Evolutionary conservation across 2,888 invertebrate species (phyloP).

Genomic region (Choreutis nemorana): DNA sequence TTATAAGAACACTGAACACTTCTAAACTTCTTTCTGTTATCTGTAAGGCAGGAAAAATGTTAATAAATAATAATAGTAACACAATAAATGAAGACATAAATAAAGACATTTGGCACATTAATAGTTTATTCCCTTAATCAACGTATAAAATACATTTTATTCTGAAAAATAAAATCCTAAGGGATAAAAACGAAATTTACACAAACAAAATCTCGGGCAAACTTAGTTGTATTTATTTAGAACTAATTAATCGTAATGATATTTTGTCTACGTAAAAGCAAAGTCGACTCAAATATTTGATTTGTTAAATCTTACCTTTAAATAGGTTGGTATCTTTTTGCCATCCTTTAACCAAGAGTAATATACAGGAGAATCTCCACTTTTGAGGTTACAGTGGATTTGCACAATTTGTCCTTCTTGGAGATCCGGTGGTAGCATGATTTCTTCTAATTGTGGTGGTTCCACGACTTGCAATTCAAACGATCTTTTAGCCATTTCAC

Average conservation of each 20-base stretch:
- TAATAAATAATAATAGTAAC: no score
- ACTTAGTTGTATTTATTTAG: no score
- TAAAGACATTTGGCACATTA: no score
- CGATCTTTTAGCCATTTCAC: constrained; percentile 77
- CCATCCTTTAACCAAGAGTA: constrained; percentile 76
- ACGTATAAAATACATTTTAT: no score
- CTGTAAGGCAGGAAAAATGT: constrained; percentile 32
- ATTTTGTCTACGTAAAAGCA: no score
- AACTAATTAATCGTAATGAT: no score
- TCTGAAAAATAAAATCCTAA: no score
- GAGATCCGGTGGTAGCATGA: constrained; percentile 79
- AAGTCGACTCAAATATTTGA: no score
- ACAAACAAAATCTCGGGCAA: no score
- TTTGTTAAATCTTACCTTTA: constrained; percentile 69
- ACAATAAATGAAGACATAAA: no score
- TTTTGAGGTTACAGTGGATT: constrained; percentile 81
- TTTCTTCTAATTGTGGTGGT: constrained; percentile 85
- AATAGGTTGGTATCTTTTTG: constrained; percentile 67
- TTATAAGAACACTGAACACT: constrained; percentile 74
- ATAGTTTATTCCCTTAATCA: no score
- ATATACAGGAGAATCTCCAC: constrained; percentile 75
- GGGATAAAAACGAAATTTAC: no score
- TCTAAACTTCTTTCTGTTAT: constrained; percentile 73
- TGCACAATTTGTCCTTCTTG: constrained; percentile 86
- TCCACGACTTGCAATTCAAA: constrained; percentile 74